These are phyloP conservation scores for Streptopelia turtur DNA, from an alignment of 2,797 vertebrate genomes.

Conservation along the genomic window DNA sequence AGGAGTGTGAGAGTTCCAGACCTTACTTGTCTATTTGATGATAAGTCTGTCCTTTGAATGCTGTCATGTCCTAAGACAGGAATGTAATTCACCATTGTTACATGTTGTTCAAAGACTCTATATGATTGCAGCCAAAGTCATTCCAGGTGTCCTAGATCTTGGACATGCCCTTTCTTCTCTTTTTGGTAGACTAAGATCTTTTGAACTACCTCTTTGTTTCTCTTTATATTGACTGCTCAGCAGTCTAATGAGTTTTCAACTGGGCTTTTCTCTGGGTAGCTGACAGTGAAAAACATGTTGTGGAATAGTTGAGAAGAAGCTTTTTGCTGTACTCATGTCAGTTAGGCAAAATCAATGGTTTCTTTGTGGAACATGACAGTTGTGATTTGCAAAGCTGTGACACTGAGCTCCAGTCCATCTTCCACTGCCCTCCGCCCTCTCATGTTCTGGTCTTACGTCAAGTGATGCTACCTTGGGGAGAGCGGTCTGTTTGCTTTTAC, in stretches of 20 bases:
- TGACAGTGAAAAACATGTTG: constrained; percentile 55
- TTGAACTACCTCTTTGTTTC: neutral
- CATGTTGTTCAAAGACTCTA: neutral
- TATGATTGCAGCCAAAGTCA: neutral
- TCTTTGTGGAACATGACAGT: constrained; percentile 64
- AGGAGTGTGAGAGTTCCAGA: neutral
- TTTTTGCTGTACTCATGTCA: constrained; percentile 21
- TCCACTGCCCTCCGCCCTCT: constrained; percentile 24
- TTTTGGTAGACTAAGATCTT: neutral
- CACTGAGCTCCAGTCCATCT: constrained; percentile 4
- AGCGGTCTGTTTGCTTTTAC: constrained; percentile 38
- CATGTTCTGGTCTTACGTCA: constrained; percentile 36
- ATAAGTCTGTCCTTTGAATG: neutral
- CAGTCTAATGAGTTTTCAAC: neutral
- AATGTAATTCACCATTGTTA: neutral
- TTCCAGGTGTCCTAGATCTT: neutral
- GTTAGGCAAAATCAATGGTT: constrained; percentile 45
- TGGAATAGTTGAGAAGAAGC: constrained; percentile 49
- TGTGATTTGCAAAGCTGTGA: constrained; percentile 43
- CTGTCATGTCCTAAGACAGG: neutral
- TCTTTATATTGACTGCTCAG: neutral
- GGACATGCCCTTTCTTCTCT: neutral
- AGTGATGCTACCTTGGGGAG: constrained; percentile 54
- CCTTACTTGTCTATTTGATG: neutral
- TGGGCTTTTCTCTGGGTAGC: constrained; percentile 24